Evolutionary conservation across 2,888 invertebrate species (phyloP), one percentile per base, ranked within the genome.

Genomic region (Scaptomyza tumidula): DNA sequence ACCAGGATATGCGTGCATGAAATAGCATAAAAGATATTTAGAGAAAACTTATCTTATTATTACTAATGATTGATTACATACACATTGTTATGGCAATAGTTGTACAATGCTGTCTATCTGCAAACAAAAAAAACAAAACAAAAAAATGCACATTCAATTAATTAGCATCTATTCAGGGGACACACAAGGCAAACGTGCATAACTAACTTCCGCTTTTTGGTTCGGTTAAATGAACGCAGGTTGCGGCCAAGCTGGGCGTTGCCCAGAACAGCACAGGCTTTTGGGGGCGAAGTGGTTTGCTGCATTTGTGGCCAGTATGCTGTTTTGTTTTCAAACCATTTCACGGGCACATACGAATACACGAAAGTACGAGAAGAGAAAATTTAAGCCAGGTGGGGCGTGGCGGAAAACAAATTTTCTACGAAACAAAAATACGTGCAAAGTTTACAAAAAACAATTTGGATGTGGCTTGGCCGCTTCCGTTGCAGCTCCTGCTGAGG

Each of bases 361-460:
- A 16, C 35, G 35, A 16, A 31, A 45, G 57, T 41, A 31, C 31
- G 35, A 49, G 49, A 19, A 19, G 44, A 14, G 69, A 43, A 61
- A 54, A 69, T 65, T 49, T 55, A 46, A 58, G 60, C 37, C 55
- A 54, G 65, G 1, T 41, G 41, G 41, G 41, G 41, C 16, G 16
- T 41, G 41, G 41, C 16, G 41, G 0, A 69, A 70, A 69, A 76
- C 66, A 82, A 77, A 78, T 70, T 80, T 41, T 74, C 58, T 71
- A 80, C 72, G 61, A 62, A 80, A 76, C 82, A 65, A 67, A 82
- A 76, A 78, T 84, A 84, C 84, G 84, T 84, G 84, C 81, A 86
- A 71, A 86, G 84, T 86, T 84, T 84, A 74, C 80, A 70, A 70
- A 84, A 81, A 86, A 86, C 77, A 77, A 71, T 82, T 86, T 75